These are phyloP conservation scores for Vanessa cardui DNA, from an alignment of 2,888 invertebrate species.

Conservation along the genomic window DNA sequence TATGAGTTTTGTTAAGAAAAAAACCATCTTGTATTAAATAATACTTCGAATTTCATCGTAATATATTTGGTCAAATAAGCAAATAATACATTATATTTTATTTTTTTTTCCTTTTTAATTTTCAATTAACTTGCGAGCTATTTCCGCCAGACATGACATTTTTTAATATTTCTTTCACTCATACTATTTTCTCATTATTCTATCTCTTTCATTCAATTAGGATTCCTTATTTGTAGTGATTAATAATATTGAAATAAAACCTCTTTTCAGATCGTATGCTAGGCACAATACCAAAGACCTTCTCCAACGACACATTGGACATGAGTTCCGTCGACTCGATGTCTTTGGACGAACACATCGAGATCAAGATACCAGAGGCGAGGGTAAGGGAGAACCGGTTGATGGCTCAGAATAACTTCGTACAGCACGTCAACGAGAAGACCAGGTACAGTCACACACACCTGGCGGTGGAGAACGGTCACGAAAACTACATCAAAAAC, in stretches of 20 bases:
- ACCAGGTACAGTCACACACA: constrained; percentile 68
- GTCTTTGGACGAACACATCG: constrained; percentile 83
- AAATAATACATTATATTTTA: no score
- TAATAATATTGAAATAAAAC: background rate
- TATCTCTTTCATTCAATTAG: no score
- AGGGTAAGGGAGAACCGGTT: constrained; percentile 75
- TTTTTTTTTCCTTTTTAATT: no score
- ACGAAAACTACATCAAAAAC: constrained; percentile 49
- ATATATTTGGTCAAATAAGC: no score
- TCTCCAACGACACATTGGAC: constrained; percentile 84
- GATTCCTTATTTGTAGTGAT: background rate
- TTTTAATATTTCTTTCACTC: no score
- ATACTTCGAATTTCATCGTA: no score
- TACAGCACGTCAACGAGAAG: constrained; percentile 75
- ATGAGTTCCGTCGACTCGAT: constrained; percentile 85
- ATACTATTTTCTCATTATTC: background rate
- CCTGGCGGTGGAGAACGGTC: constrained; percentile 68
- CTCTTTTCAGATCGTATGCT: constrained; percentile 72
- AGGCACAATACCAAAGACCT: constrained; percentile 77
- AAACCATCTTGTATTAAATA: no score
- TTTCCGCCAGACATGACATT: no score
- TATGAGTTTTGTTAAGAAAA: no score
- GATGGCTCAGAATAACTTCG: constrained; percentile 76
- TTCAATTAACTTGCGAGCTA: no score
- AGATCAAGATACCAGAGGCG: constrained; percentile 82